A percentile compares a stretch with the other conserved stretches of the same genome.
Evolutionary conservation across 2,888 invertebrate genomes (phyloP).

Genomic region (Leptarthrus brevirostris): DNA sequence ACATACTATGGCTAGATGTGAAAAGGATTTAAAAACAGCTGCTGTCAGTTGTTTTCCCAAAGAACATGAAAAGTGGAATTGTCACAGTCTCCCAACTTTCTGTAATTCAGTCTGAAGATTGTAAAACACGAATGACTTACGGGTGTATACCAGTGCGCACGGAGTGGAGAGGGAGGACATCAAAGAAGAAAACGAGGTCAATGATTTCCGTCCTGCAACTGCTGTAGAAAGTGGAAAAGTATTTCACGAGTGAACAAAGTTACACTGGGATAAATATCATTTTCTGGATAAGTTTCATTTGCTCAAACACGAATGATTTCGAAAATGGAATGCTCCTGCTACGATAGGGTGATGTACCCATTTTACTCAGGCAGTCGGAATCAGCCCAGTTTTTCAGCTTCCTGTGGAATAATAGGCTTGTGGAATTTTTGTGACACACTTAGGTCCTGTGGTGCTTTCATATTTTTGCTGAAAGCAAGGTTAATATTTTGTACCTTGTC

Average conservation of each 20-base stretch:
- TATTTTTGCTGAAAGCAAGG: background rate
- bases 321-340: background rate
- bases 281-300: background rate
- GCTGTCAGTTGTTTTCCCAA: constrained; percentile 30
- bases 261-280: background rate
- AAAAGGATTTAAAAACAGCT: constrained; percentile 12
- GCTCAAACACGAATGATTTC: background rate
- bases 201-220: constrained; percentile 15
- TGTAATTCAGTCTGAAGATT: constrained; percentile 20
- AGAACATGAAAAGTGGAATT: constrained; percentile 38
- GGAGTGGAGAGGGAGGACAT: background rate
- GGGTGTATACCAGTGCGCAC: constrained; percentile 7
- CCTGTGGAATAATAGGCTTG: background rate
- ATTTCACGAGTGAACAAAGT: background rate
- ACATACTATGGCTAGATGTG: constrained; percentile 20
- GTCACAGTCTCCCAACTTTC: constrained; percentile 30
- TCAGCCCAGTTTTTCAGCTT: too few species aligned
- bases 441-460: background rate
- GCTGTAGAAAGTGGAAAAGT: background rate
- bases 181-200: constrained; percentile 29
- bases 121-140: constrained; percentile 13
- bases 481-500: background rate
- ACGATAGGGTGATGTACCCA: too few species aligned
- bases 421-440: background rate
- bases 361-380: too few species aligned